Conservation (phyloP, 2,113 vertebrate genomes). For the Ranitomeya imitator region DNA sequence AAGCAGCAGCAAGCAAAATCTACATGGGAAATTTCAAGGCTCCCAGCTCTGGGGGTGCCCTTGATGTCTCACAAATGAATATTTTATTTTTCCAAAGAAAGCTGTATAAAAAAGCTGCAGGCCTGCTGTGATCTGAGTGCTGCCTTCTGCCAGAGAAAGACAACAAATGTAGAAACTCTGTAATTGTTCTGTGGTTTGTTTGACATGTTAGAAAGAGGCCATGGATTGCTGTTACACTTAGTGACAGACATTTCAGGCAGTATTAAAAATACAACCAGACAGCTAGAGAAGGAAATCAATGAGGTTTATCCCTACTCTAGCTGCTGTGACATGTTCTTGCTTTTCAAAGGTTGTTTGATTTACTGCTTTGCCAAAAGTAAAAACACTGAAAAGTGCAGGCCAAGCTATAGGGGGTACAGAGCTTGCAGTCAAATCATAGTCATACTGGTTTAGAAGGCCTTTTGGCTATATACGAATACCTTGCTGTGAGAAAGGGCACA, state of each 20-base stretch:
- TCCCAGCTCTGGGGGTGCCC: slow-evolving; percentile 34
- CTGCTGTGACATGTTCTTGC: neutral
- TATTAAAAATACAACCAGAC: slow-evolving; percentile 30
- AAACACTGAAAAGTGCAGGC: neutral
- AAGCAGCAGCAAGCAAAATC: slow-evolving; percentile 49
- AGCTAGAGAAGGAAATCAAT: slow-evolving; percentile 47
- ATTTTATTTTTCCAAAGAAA: slow-evolving; percentile 56
- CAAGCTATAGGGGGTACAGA: too few relatives aligned
- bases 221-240: slow-evolving; percentile 49
- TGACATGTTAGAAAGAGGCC: slow-evolving; percentile 55
- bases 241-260: slow-evolving; percentile 50
- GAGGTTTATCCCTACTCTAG: slow-evolving; percentile 20
- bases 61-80: slow-evolving; percentile 57
- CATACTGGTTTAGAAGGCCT: neutral
- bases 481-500: neutral
- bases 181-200: slow-evolving; percentile 56
- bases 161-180: slow-evolving; percentile 55
- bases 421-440: neutral
- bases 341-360: neutral
- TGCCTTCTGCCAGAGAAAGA: slow-evolving; percentile 47
- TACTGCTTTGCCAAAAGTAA: neutral
- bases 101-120: slow-evolving; percentile 47
- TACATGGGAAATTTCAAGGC: slow-evolving; percentile 56
- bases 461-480: neutral
- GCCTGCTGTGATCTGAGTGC: slow-evolving; percentile 48